Evolutionary conservation across 2,888 invertebrate species (phyloP).

Genomic region (Papilio protenor): DNA sequence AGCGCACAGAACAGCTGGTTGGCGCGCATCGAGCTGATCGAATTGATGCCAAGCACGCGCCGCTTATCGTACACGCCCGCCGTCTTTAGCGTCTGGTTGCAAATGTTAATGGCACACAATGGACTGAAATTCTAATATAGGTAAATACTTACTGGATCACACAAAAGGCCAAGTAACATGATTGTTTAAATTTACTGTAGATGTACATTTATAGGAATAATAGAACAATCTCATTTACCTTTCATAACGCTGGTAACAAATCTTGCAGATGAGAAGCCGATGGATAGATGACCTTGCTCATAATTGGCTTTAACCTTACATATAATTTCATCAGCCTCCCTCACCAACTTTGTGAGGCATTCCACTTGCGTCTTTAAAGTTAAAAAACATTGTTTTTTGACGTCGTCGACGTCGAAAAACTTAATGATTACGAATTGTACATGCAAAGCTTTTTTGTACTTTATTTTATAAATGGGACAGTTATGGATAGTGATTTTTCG

Average conservation of each 20-base stretch:
- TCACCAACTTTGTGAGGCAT: constrained; percentile 70
- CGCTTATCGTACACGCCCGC: constrained; percentile 64
- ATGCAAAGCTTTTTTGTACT: too few relatives aligned
- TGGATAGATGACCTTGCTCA: constrained; percentile 74
- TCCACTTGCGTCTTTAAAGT: constrained; percentile 61
- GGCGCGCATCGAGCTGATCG: constrained; percentile 75
- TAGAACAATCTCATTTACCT: constrained; percentile 55
- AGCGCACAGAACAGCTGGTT: constrained; percentile 73
- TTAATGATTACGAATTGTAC: too few relatives aligned
- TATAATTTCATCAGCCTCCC: constrained; percentile 76
- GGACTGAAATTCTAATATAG: too few relatives aligned
- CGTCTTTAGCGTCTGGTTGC: constrained; percentile 64
- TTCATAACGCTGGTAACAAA: constrained; percentile 71
- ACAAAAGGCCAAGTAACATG: too few relatives aligned
- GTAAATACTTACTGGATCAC: too few relatives aligned
- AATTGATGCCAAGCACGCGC: constrained; percentile 71
- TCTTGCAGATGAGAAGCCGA: constrained; percentile 75
- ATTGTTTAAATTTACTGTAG: too few relatives aligned
- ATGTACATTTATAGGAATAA: neutral
- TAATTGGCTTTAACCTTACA: constrained; percentile 74
- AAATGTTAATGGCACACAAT: constrained; percentile 1
- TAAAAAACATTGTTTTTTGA: too few relatives aligned
- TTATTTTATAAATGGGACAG: too few relatives aligned
- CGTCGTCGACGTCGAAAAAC: too few relatives aligned
- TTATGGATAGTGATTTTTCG: too few relatives aligned